Base-by-base conservation (phyloP, 92 coral and sea anemone genomes). In the Porites evermanni region DNA sequence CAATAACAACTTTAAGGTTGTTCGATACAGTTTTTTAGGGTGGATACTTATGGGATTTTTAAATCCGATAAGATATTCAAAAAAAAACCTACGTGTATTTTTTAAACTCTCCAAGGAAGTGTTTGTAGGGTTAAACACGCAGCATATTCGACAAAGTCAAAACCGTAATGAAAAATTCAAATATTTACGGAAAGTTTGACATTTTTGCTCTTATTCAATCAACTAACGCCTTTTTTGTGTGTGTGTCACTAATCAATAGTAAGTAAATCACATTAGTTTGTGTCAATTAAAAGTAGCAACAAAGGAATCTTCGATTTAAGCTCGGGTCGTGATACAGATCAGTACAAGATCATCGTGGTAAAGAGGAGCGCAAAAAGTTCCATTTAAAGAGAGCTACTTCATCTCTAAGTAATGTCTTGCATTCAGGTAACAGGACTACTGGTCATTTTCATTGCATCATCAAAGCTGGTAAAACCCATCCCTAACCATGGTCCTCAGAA, bases 401-500 rank as follows among this genome's bases (percentile, higher is more conserved):
- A 12, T 61, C 72, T 18, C 61, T 38, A 38, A 19, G 47, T 38
- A 51, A 79, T 64, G 72, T 19, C 21, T 19, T 20, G 19, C 19
- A 68, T 8, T 1, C 47, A 23, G 1, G 24, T n/a, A 64, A 64
- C 50, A 38, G 47, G 6, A 38, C 47, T 38, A 3, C 47, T 38
- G 47, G 47, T 38, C 47, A 24, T 77, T 23, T 12, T 77, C 14
- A 53, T 75, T 20, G 64, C 17, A 64, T 20, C 59, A 63, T 14
- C 63, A 23, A 52, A 65, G 56, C 84, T 67, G 23, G 52, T 50
- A 1, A 18, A 53, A 13, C 71, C 92, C 8, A 24, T 14, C 13
- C 98, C 98, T 1, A 29, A 74, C 26, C 90, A 96, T 73, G 96
- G 89, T 7, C 7, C 65, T 8, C 73, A 74, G 50, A 19, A 0